A percentile compares a stretch with the other conserved stretches of the same genome.
Conservation (phyloP, 2,888 invertebrate genomes). For the Acrobasis consociella region DNA sequence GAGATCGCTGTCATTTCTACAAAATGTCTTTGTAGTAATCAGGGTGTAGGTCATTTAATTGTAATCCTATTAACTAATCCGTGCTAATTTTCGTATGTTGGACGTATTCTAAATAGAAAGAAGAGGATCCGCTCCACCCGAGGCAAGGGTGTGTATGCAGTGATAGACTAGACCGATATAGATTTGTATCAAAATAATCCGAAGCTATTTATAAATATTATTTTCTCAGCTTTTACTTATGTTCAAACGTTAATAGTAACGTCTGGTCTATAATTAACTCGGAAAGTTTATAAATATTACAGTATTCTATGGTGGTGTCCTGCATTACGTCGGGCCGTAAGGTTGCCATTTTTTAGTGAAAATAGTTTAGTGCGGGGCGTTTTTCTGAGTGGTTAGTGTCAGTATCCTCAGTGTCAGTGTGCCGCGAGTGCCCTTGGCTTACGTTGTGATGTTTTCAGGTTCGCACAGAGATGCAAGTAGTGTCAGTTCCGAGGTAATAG, state of each 20-base stretch:
- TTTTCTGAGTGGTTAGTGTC: slow-evolving; percentile 29
- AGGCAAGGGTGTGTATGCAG: slow-evolving; percentile 81
- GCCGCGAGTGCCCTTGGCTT: slow-evolving; percentile 36
- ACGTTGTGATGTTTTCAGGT: slow-evolving; percentile 67
- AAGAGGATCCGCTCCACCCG: slow-evolving; percentile 78
- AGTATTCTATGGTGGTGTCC: slow-evolving; percentile 72
- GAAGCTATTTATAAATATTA: slow-evolving; percentile 84
- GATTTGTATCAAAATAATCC: slow-evolving; percentile 83
- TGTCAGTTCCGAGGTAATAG: slow-evolving; percentile 71
- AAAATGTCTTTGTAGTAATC: slow-evolving; percentile 83
- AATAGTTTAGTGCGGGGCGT: slow-evolving; percentile 73
- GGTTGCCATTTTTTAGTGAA: slow-evolving; percentile 81
- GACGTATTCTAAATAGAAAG: slow-evolving; percentile 66
- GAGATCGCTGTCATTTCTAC: slow-evolving; percentile 80
- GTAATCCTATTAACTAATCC: slow-evolving; percentile 72
- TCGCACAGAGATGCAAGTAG: slow-evolving; percentile 69
- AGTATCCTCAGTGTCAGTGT: slow-evolving; percentile 34
- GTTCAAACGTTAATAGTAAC: slow-evolving; percentile 82
- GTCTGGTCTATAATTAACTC: slow-evolving; percentile 81
- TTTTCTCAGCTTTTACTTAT: slow-evolving; percentile 83
- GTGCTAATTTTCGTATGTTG: slow-evolving; percentile 73
- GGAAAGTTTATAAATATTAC: slow-evolving; percentile 83
- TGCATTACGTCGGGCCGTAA: slow-evolving; percentile 68
- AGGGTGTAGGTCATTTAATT: slow-evolving; percentile 82
- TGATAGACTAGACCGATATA: slow-evolving; percentile 78